Evolutionary conservation across 2,797 vertebrate species (phyloP).

Genomic region (Pogoniulus pusillus): DNA sequence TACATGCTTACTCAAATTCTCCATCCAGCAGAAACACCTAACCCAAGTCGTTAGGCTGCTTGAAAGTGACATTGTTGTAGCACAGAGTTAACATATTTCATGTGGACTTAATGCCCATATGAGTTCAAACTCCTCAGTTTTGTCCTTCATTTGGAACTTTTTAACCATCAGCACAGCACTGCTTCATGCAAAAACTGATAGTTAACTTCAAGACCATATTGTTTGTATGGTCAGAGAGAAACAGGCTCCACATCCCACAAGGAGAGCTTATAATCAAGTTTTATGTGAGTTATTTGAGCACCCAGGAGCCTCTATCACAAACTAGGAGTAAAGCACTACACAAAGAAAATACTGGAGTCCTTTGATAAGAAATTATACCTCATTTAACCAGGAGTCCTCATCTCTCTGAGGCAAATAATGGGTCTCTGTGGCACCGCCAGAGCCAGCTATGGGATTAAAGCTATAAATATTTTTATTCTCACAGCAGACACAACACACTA

Average conservation of each 20-base stretch:
- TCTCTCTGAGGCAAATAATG: background rate
- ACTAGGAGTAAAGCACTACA: background rate
- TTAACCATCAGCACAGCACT: background rate
- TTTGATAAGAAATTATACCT: constrained; percentile 29
- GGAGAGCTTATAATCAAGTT: background rate
- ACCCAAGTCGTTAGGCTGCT: background rate
- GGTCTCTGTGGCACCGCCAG: background rate
- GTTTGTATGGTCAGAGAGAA: background rate
- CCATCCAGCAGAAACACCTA: background rate
- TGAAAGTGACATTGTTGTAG: background rate
- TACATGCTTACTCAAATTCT: background rate
- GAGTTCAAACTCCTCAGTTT: background rate
- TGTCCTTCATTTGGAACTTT: background rate
- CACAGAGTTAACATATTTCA: background rate
- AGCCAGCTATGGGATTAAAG: background rate
- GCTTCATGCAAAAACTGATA: background rate
- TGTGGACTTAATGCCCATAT: background rate
- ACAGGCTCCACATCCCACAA: background rate
- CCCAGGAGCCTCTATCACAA: background rate
- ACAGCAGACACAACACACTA: background rate
- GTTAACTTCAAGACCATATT: background rate
- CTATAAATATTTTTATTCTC: background rate
- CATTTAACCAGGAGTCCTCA: background rate
- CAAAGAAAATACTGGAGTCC: background rate
- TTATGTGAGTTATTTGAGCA: background rate